A percentile compares a stretch with the other conserved stretches of the same genome.
These are phyloP conservation scores for Passer domesticus DNA, from an alignment of 2,113 vertebrate genomes.

Conservation along the genomic window DNA sequence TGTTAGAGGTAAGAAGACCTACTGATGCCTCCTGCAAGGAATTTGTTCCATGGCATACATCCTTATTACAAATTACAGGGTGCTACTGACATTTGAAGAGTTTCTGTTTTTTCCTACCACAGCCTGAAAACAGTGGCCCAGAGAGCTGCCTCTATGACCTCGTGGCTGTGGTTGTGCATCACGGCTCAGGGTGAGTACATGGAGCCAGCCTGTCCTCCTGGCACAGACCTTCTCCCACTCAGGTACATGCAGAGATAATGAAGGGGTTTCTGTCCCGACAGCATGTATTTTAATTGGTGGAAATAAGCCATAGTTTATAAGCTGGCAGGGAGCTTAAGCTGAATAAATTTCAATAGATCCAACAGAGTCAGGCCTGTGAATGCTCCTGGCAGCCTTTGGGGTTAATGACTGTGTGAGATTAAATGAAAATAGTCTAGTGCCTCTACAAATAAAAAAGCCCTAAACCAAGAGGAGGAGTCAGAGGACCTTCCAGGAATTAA, in stretches of 20 bases:
- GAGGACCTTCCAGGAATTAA: background rate
- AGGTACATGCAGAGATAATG: background rate
- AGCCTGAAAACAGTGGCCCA: conserved; percentile 90
- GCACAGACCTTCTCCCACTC: background rate
- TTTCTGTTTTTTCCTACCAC: background rate
- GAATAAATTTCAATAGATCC: background rate
- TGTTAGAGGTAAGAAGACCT: conserved; percentile 84
- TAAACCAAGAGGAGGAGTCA: background rate
- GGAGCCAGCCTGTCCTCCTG: background rate
- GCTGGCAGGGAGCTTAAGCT: background rate
- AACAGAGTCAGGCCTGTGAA: background rate
- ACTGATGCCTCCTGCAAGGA: background rate
- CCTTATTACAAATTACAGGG: background rate
- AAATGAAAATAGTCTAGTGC: background rate
- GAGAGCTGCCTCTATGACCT: conserved; percentile 92
- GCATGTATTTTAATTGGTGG: background rate
- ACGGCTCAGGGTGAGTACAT: conserved; percentile 92
- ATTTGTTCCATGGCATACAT: rapidly evolving
- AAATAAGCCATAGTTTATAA: background rate
- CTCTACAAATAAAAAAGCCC: background rate
- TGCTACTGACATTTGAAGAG: background rate
- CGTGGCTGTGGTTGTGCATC: conserved; percentile 94
- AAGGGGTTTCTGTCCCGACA: background rate
- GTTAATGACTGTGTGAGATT: background rate
- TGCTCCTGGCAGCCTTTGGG: background rate